phyloP scores from a whole-genome alignment of 2,113 vertebrate species.

The Myotis yumanensis region DNA sequence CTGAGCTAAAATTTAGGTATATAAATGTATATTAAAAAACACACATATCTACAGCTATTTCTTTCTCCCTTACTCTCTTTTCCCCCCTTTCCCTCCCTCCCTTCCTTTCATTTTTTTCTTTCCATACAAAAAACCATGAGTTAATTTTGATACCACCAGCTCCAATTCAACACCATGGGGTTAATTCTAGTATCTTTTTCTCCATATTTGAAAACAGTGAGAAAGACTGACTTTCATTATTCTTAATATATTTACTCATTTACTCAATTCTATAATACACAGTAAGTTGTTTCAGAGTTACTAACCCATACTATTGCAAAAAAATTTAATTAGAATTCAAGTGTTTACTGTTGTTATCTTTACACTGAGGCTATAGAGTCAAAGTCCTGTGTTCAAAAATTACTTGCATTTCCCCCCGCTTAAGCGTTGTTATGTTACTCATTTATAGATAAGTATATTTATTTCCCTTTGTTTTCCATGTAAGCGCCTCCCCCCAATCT shows the following conservation, averaged over 20 bases:
- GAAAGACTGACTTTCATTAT: not conserved
- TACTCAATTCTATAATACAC: not conserved
- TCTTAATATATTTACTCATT: slow-evolving; percentile 14
- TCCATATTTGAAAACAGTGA: not conserved
- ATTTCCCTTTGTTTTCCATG: not conserved
- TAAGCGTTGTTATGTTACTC: not conserved
- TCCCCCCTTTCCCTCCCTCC: not conserved
- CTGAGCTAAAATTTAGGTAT: not conserved
- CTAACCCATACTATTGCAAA: not conserved
- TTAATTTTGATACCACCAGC: not conserved
- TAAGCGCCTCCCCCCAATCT: not conserved
- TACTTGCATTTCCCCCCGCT: not conserved
- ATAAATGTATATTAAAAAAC: not conserved
- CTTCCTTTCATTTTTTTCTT: not conserved
- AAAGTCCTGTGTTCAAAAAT: not conserved
- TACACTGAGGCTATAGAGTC: not conserved
- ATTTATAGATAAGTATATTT: not conserved
- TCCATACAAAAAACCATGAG: not conserved
- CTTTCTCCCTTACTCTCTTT: not conserved
- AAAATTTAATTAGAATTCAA: not conserved
- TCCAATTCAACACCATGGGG: not conserved
- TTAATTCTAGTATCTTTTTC: not conserved
- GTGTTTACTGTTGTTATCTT: not conserved
- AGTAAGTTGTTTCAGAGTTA: slow-evolving; percentile 35
- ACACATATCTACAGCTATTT: not conserved